Evolutionary conservation across 2,113 vertebrate genomes (phyloP).

Genomic region (Dicaeum eximium): DNA sequence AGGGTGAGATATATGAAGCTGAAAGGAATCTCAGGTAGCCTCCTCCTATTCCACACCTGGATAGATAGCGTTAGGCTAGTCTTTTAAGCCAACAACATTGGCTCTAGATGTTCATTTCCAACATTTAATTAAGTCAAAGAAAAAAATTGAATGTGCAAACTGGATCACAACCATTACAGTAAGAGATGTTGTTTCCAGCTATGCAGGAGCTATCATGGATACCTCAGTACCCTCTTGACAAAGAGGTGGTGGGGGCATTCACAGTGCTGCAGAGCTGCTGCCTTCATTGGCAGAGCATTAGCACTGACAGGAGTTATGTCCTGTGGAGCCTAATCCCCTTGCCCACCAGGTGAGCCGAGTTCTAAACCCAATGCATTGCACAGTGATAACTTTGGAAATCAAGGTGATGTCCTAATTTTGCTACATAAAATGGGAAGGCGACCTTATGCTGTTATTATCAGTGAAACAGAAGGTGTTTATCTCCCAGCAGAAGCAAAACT

Average conservation of each 20-base stretch:
- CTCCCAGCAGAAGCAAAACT: background rate
- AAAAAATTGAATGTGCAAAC: background rate
- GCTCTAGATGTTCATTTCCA: background rate
- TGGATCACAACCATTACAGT: background rate
- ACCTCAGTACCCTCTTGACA: background rate
- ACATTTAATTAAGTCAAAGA: background rate
- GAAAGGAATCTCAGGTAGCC: background rate
- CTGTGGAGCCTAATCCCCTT: background rate
- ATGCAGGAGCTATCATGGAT: rapidly evolving
- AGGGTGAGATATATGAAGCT: background rate
- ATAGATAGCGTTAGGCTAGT: background rate
- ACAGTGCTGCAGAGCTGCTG: background rate
- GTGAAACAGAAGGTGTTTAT: background rate
- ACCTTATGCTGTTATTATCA: background rate
- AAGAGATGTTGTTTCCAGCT: background rate
- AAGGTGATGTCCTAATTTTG: background rate
- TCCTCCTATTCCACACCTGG: background rate
- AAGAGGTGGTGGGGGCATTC: background rate
- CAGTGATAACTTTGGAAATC: background rate
- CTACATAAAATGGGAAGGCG: background rate
- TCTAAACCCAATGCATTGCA: rapidly evolving
- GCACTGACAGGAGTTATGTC: background rate
- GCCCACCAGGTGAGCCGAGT: background rate
- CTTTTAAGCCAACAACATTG: background rate
- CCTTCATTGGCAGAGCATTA: background rate